Base-by-base conservation (phyloP, 2,888 invertebrate genomes). In the Trachelus iudaicus region DNA sequence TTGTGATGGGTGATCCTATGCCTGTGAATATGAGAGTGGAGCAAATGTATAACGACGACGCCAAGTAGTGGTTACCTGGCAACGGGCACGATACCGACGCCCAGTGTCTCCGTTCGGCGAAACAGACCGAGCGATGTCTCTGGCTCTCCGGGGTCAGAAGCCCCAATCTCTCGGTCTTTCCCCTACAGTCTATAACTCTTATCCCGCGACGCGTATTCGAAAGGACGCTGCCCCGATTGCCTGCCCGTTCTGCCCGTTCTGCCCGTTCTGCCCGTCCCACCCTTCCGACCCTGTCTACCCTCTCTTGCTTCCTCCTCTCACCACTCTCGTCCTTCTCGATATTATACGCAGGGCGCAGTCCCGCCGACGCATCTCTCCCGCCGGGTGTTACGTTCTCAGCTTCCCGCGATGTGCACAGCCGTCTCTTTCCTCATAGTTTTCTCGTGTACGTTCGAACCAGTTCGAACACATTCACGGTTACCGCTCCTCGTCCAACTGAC, bases 61-160 rank as follows among this genome's bases (percentile, higher is more conserved):
- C 82, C 82, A 80, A 69, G 82, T 83, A 82, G 80, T 79, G 84
- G 88, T 88, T 89, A 88, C 87, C 84, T 87, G 84, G 89, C 88
- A 90, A 89, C 89, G 83, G 80, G 30, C 30, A 6, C 31, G 35
- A 79, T 73, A 69, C 23, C 35, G 74, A 73, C 33, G 30, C 12
- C 13, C 37, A 37, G 37, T 13, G 37, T 37, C 37, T 37, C 13
- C 37, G 37, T 37, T 37, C 37, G 13, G 4, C 13, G 37, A 13
- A 37, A 13, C 37, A 13, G 37, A 37, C 37, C 13, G 13, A 13
- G 37, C 84, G 82, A 83, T 82, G 79, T 84, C 83, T 84, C 85
- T 82, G 84, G 83, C 85, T 83, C 83, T 84, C 85, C 86, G 90
- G 88, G 89, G 89, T 89, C 89, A 88, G 87, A 88, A 88, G 87